Evolutionary conservation across 2,888 invertebrate genomes (phyloP), one percentile per base, ranked within the genome.

Genomic region (Ecliptopera silaceata): DNA sequence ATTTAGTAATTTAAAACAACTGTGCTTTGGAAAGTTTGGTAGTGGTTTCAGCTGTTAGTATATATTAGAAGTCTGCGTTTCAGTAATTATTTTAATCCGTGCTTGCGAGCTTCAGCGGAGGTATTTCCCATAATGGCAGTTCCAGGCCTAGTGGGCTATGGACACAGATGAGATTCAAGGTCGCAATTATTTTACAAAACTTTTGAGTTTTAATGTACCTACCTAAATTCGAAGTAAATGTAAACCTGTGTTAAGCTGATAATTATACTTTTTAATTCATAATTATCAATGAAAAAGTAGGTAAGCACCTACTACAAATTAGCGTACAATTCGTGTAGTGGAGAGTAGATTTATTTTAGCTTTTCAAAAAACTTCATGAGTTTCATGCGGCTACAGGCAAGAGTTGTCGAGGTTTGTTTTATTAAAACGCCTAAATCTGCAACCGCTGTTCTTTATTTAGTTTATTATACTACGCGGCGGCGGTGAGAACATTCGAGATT

Each of bases 351-450:
- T n/a, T n/a, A 29, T 29, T 29, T 29, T 29, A 2, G 29, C 29
- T 10, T 8, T 10, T 5, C 29, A 6, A 4, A 2, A 29, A 29
- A 29, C 2, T 2, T 10, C 29, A 11, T 31, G 1, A 31, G n/a
- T n/a, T n/a, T n/a, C 1, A 31, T 1, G 11, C 29, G 2, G 11
- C 31, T 31, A 68, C 68, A 67, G 45, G 59, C 49, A 59, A 66
- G 66, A 65, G 65, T 55, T 64, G 66, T 62, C 56, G 52, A 46
- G 59, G 49, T 51, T 51, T 46, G 59, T 62, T 79, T 83, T 79
- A 83, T 83, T 82, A 83, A 82, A 81, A 81, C 70, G 72, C 68
- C 67, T 80, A 80, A 82, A 81, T 46, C 55, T 54, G 61, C 44
- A 53, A 58, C 63, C 61, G 64, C 59, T 63, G 64, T 6, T 42